Base-by-base conservation (phyloP, 2,113 vertebrate genomes). In the Perca fluviatilis region DNA sequence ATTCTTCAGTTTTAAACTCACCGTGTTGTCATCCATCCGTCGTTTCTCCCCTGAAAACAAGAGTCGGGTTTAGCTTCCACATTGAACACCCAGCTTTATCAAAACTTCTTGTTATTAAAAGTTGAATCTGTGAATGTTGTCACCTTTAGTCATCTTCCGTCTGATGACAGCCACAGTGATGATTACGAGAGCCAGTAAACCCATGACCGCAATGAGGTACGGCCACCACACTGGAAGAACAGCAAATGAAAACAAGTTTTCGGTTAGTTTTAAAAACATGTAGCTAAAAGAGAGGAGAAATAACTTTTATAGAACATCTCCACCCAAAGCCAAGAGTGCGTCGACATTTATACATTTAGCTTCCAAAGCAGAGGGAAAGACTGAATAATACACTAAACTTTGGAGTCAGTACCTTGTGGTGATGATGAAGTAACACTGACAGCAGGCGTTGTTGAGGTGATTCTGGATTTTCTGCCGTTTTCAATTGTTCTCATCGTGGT, bases 131-230 rank as follows among this genome's bases (percentile, higher is more conserved):
- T 67, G 12, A 23, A n/a, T 15, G 6, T 2, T 25, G 56, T 79
- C 36, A 78, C 80, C 66, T 77, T 77, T n/a, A 21, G 2, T 8
- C 71, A 12, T 83, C 66, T 11, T 77, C 51, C 25, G n/a, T 3
- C 0, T 43, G 36, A 64, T 2, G 14, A 43, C 16, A 0, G 12
- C 15, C 6, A 36, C 49, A 10, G 5, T 15, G n/a, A 47, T 6
- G 13, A 47, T 21, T 21, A 72, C 0, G 1, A 72, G 16, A 30
- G 18, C 23, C 6, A 4, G 16, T 0, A 46, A 27, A 13, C 70
- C 73, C 0, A 14, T 0, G 18, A 66, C 57, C 19, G 3, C 60
- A 3, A 3, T 4, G 10, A 60, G 5, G 67, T 25, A 57, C 4
- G 1, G 1, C 65, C 49, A 47, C 73, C 43, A 67, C 6, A 0